Evolutionary conservation across 2,797 vertebrate species (phyloP).

Genomic region (Gambusia yucatana): DNA sequence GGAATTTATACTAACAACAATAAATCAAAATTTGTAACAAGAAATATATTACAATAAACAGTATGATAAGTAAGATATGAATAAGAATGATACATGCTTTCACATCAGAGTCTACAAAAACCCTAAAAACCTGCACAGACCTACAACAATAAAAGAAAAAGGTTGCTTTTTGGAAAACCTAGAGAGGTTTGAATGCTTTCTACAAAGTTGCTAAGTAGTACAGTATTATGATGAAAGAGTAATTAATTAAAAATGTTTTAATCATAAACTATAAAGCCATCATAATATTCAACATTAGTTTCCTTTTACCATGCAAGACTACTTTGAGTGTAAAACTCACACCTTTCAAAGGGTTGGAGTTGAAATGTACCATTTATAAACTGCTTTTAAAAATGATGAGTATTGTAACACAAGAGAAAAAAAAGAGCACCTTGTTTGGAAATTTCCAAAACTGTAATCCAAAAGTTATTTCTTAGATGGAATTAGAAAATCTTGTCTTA

Average conservation of each 20-base stretch:
- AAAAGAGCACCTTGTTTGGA: background rate
- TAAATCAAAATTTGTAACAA: no score
- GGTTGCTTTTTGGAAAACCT: background rate
- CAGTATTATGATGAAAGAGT: background rate
- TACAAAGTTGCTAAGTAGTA: background rate
- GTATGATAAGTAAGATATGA: no score
- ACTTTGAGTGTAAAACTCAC: background rate
- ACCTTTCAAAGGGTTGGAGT: background rate
- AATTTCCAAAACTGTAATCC: background rate
- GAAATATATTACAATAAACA: no score
- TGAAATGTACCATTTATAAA: background rate
- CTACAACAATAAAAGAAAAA: background rate
- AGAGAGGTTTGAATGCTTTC: no score
- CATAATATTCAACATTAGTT: background rate
- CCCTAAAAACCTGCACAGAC: background rate
- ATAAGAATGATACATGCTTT: background rate
- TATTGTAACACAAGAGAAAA: background rate
- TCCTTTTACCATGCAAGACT: background rate
- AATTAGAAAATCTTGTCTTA: background rate
- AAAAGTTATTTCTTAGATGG: background rate
- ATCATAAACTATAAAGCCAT: background rate
- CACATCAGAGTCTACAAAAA: background rate
- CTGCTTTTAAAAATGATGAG: background rate
- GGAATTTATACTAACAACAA: no score
- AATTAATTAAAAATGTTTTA: background rate